Evolutionary conservation across 2,888 invertebrate species (phyloP).

Genomic region (Oithona nana): DNA sequence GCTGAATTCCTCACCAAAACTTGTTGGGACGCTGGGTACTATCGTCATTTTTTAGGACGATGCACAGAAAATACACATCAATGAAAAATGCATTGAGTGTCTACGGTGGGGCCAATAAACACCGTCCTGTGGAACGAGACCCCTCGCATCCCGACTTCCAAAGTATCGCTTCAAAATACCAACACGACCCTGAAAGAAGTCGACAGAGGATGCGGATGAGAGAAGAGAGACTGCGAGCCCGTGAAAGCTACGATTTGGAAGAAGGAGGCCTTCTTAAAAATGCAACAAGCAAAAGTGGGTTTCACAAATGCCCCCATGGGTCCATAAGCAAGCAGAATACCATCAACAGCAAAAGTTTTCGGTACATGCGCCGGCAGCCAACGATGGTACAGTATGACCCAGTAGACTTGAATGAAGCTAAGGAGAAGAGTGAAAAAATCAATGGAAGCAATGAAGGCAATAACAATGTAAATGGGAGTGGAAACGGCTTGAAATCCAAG

Average conservation of each 20-base stretch:
- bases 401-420: neutral
- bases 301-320: no score
- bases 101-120: neutral
- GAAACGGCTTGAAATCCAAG: neutral
- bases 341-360: conserved; percentile 43
- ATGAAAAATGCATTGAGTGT: conserved; percentile 1
- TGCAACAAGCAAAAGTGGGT: neutral
- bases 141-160: conserved; percentile 2
- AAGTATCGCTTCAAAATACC: conserved; percentile 7
- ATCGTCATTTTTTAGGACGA: neutral
- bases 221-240: conserved; percentile 5
- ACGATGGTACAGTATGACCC: conserved; percentile 43
- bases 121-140: conserved; percentile 2
- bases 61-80: conserved; percentile 1
- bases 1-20: neutral
- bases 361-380: conserved; percentile 70
- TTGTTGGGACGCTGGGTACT: neutral
- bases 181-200: neutral
- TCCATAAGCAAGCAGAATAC: neutral
- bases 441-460: neutral
- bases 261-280: no score
- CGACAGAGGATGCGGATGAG: neutral
- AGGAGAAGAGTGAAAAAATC: neutral
- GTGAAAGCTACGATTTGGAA: neutral
- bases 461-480: neutral